Conservation (phyloP, 2,888 invertebrate genomes). For the Phlogophora meticulosa region DNA sequence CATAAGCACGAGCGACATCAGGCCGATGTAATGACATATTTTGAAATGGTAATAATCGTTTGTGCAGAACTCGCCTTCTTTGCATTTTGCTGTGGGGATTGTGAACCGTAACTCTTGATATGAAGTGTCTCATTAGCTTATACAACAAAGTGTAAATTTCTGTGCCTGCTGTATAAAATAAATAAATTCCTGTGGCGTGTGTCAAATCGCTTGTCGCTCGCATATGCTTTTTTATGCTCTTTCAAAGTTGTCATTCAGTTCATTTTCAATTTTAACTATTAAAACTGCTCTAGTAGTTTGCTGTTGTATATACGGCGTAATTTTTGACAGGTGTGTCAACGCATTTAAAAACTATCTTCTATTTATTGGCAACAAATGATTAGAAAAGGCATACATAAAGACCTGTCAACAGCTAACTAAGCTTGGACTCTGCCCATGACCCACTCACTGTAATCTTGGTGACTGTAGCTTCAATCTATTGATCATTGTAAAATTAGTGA, state of each 20-base stretch:
- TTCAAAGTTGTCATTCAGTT: neutral
- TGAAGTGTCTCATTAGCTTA: neutral
- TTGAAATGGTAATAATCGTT: neutral
- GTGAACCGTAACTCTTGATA: neutral
- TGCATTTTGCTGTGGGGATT: neutral
- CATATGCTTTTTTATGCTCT: too few species aligned
- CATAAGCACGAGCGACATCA: neutral
- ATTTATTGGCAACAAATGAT: slow-evolving; percentile 79
- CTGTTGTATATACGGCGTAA: neutral
- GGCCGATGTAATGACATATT: neutral
- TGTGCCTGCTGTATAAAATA: too few species aligned
- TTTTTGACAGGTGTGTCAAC: slow-evolving; percentile 9
- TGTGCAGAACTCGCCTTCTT: neutral
- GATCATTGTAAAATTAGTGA: slow-evolving; percentile 82
- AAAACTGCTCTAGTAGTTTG: too few species aligned
- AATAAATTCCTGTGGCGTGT: too few species aligned
- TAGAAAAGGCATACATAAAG: slow-evolving; percentile 84
- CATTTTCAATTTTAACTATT: neutral
- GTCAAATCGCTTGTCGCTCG: too few species aligned
- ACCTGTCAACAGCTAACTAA: slow-evolving; percentile 69
- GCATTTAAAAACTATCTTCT: neutral
- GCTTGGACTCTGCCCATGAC: slow-evolving; percentile 79
- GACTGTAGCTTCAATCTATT: slow-evolving; percentile 76
- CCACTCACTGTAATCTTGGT: slow-evolving; percentile 85
- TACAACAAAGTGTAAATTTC: neutral